Percentiles rank a stretch among this genome's conserved stretches.
These are phyloP conservation scores for Calliphora vicina DNA, from an alignment of 1,140 invertebrate species.

Conservation along the genomic window DNA sequence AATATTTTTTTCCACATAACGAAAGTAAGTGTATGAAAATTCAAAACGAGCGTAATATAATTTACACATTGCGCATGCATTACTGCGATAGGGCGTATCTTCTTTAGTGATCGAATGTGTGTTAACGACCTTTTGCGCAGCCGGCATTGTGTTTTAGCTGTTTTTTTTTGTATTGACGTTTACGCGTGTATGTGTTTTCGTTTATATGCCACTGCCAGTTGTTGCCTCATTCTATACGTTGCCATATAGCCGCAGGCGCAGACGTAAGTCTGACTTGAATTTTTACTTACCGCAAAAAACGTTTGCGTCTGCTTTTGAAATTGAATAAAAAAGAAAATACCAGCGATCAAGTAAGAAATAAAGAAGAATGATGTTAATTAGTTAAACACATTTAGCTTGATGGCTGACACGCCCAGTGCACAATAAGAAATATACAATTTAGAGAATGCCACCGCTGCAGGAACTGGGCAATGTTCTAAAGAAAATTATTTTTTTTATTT, in stretches of 20 bases:
- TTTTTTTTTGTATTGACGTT: background rate
- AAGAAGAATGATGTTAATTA: background rate
- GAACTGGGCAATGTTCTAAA: no score
- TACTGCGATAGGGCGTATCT: background rate
- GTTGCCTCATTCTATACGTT: background rate
- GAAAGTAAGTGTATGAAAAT: background rate
- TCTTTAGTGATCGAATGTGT: background rate
- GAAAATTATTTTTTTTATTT: no score
- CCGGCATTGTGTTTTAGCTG: background rate
- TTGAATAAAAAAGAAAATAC: background rate
- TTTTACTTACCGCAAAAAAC: background rate
- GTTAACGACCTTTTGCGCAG: slow-evolving; percentile 19
- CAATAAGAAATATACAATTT: background rate
- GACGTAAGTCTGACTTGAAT: background rate
- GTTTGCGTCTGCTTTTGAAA: background rate
- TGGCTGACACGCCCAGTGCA: background rate
- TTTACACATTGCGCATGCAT: slow-evolving; percentile 8
- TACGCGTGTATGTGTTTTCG: background rate
- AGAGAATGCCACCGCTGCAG: background rate
- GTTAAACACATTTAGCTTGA: background rate
- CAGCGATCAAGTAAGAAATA: background rate
- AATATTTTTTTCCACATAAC: background rate
- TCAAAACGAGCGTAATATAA: background rate
- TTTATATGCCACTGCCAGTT: background rate
- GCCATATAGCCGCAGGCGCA: background rate